Evolutionary conservation across 2,888 invertebrate genomes (phyloP).

Genomic region (Lasioglossum lativentre): DNA sequence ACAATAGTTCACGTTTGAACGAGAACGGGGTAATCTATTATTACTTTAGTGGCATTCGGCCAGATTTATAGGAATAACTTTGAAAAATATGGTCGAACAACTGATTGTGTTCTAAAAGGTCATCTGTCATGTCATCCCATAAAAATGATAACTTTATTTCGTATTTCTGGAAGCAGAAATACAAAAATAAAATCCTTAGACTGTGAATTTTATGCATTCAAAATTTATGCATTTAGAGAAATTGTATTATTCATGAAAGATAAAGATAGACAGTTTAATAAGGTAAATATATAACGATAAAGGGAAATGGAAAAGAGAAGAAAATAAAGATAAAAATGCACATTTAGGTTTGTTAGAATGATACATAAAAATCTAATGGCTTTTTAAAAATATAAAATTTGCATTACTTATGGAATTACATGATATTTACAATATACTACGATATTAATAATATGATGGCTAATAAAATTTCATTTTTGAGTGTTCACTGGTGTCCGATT

Average conservation of each 20-base stretch:
- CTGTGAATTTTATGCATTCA: not conserved
- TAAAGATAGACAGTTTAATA: no score
- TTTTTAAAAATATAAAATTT: no score
- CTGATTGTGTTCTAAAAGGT: not conserved
- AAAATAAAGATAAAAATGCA: no score
- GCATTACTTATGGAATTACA: no score
- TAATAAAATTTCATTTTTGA: not conserved
- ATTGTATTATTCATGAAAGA: not conserved
- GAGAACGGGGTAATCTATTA: constrained; percentile 68
- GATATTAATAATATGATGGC: not conserved
- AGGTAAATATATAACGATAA: no score
- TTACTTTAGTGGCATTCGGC: constrained; percentile 68
- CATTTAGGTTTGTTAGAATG: no score
- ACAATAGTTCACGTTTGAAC: constrained; percentile 35
- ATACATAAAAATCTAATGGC: no score
- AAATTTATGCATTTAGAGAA: not conserved
- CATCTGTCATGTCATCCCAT: not conserved
- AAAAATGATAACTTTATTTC: not conserved
- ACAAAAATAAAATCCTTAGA: not conserved
- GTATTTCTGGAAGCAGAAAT: not conserved
- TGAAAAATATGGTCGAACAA: constrained; percentile 35
- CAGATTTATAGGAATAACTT: constrained; percentile 62
- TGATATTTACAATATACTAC: not conserved
- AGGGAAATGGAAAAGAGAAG: no score
- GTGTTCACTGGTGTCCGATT: not conserved